Conservation (phyloP, 2,888 invertebrate genomes). For the Altica lythri region DNA sequence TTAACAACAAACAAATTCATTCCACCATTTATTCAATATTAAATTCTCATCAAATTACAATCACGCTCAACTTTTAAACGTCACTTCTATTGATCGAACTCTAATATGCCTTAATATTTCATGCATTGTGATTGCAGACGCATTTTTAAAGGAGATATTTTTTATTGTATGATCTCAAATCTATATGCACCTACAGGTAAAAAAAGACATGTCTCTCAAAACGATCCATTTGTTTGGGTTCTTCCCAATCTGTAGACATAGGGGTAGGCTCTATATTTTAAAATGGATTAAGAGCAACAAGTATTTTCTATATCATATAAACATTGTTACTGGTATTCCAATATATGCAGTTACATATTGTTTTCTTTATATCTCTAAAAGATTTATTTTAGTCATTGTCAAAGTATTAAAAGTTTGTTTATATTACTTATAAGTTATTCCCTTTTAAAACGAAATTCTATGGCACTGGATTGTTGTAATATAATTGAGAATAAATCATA, state of each 20-base stretch:
- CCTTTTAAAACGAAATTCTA: neutral
- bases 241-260: no score
- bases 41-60: constrained; percentile 12
- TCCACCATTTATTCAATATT: constrained; percentile 4
- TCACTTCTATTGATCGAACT: constrained; percentile 19
- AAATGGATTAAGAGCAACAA: no score
- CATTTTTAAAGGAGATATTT: constrained; percentile 24
- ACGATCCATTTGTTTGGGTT: constrained; percentile 36
- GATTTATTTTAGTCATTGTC: no score
- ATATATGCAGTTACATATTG: no score
- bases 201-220: constrained; percentile 36
- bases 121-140: constrained; percentile 28
- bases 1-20: no score
- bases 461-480: constrained; percentile 33
- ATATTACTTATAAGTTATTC: no score
- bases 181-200: constrained; percentile 39
- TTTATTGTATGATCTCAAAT: constrained; percentile 27
- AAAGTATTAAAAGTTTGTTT: no score
- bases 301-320: no score
- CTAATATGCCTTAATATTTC: constrained; percentile 19
- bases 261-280: no score
- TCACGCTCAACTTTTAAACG: constrained; percentile 5
- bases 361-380: no score
- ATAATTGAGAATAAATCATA: constrained; percentile 48
- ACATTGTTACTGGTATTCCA: no score